Percentiles rank a stretch among this genome's conserved stretches.
Conservation (phyloP, 2,797 vertebrate genomes). For the Dicrostonyx torquatus region DNA sequence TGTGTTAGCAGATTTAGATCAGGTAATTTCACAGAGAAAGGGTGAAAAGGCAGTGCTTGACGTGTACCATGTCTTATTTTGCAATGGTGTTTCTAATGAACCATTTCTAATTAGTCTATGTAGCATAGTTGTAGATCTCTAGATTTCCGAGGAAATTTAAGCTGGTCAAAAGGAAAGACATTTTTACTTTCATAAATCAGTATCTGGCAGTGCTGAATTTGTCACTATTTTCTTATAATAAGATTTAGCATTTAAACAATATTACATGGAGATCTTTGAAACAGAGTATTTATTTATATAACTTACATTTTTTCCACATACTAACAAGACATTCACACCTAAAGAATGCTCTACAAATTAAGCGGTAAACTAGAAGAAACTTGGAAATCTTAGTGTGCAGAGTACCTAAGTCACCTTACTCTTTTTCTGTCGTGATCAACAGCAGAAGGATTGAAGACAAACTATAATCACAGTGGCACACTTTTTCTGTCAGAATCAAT, state of each 20-base stretch:
- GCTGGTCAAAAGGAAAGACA: neutral
- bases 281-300: neutral
- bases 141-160: neutral
- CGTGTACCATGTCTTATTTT: neutral
- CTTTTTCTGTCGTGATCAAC: neutral
- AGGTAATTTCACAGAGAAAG: neutral
- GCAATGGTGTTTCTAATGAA: neutral
- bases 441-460: neutral
- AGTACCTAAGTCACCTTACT: neutral
- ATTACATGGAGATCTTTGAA: neutral
- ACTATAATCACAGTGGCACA: neutral
- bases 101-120: neutral
- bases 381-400: neutral
- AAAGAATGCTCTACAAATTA: neutral
- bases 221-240: neutral
- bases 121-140: neutral
- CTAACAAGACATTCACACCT: neutral
- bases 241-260: constrained; percentile 48
- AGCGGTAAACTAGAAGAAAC: neutral
- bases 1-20: neutral
- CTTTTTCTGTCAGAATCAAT: neutral
- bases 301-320: neutral
- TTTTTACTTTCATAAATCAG: neutral
- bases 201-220: neutral
- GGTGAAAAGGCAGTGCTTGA: neutral